Evolutionary conservation across 1,140 invertebrate genomes (phyloP), one percentile per base, ranked within the genome.

Genomic region (Berghia stephanieae): DNA sequence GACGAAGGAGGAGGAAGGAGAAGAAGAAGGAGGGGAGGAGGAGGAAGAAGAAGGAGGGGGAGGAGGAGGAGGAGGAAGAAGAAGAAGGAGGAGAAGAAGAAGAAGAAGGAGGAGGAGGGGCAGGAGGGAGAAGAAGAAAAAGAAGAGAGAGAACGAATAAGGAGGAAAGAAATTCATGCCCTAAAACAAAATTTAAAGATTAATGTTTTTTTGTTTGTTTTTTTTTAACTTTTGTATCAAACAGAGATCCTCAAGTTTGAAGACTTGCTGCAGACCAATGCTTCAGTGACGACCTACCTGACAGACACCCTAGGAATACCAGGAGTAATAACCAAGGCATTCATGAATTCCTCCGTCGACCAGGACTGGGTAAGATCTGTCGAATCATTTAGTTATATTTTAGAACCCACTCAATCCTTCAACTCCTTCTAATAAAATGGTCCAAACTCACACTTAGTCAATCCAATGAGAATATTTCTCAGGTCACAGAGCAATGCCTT

Each of bases 331-430:
- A 57, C 80, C 21, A 34, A 73, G 18, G 31, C 79, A 3, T 69
- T 84, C 16, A 42, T 84, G 18, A 77, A 81, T 16, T 73, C 80
- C 1, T 80, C 80, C 31, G 49, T 84, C 60, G 74, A 79, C 42
- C 31, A 60, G 18, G 69, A 83, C 73, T 21, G 78, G 27, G 81
- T 84, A 68, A 78, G 78, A 78, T 38, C 13, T 13, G 31, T 68
- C 57, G 36, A 18, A 16, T 52, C 46, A 57, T 57, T 24, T 57
- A n/a, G 5, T 52, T 18, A 13, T n/a, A n/a, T n/a, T n/a, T n/a
- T n/a, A n/a, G n/a, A n/a, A n/a, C n/a, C n/a, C n/a, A n/a, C n/a
- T n/a, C n/a, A n/a, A n/a, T n/a, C n/a, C n/a, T n/a, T n/a, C n/a
- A n/a, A n/a, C n/a, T n/a, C n/a, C n/a, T n/a, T n/a, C n/a, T n/a